A percentile compares a stretch with the other conserved stretches of the same genome.
These are phyloP conservation scores for Imbricaverruca yamaguchii DNA, from an alignment of 2,888 invertebrate genomes.

Conservation along the genomic window DNA sequence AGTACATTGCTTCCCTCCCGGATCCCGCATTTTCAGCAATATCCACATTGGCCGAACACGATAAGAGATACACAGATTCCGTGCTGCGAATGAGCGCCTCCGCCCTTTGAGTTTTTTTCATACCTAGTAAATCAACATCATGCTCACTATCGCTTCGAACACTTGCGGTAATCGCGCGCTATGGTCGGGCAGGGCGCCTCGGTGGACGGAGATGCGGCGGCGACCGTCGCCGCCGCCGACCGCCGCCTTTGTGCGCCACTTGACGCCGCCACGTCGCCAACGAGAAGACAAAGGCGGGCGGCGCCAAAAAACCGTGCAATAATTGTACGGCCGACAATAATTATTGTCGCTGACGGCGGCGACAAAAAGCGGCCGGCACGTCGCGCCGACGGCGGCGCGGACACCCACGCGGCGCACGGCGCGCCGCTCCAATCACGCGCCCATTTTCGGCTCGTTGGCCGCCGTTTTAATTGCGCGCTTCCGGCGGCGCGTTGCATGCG, in stretches of 20 bases:
- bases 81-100: too few species aligned
- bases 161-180: too few species aligned
- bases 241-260: neutral
- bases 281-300: neutral
- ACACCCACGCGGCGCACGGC: neutral
- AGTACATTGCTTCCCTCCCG: too few species aligned
- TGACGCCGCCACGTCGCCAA: neutral
- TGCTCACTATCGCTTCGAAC: too few species aligned
- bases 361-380: neutral
- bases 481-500: slow-evolving; percentile 9
- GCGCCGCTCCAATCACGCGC: neutral
- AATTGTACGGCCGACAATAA: slow-evolving; percentile 8
- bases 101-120: too few species aligned
- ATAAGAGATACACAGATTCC: too few species aligned
- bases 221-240: neutral
- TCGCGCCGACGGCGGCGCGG: neutral
- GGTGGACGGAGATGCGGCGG: too few species aligned
- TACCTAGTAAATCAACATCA: too few species aligned
- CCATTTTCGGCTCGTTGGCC: neutral
- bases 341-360: neutral
- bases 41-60: too few species aligned
- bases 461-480: slow-evolving; percentile 16
- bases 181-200: too few species aligned
- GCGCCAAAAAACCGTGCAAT: slow-evolving; percentile 5
- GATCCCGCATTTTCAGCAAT: too few species aligned